Percentiles rank a stretch among this genome's conserved stretches.
Conservation (phyloP, 1,140 invertebrate species). For the Matsumurasca onukii region DNA sequence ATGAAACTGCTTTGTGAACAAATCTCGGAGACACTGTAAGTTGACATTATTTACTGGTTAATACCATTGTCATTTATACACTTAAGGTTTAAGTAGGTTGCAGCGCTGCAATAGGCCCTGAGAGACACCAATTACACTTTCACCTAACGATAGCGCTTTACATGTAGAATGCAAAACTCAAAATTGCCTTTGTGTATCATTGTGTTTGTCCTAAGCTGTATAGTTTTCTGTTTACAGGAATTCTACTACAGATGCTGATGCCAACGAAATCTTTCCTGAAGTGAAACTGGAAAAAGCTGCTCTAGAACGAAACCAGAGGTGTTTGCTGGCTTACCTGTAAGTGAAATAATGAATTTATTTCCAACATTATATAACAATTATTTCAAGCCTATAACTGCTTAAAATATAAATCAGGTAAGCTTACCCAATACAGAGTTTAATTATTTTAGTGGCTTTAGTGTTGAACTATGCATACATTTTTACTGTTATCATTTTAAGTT, state of each 20-base stretch:
- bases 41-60: constrained; percentile 34
- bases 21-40: constrained; percentile 74
- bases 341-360: no score
- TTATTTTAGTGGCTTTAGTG: no score
- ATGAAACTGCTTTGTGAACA: constrained; percentile 71
- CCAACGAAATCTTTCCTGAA: constrained; percentile 26
- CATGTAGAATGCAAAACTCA: background rate
- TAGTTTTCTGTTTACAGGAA: constrained; percentile 3
- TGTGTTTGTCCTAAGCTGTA: background rate
- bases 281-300: constrained; percentile 53
- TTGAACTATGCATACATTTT: no score
- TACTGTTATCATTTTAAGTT: no score
- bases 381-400: background rate
- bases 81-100: background rate
- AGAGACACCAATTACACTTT: background rate
- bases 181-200: background rate
- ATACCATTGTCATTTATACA: background rate
- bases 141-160: background rate
- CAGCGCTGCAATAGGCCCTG: background rate
- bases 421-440: no score
- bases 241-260: constrained; percentile 14
- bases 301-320: constrained; percentile 86
- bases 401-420: background rate
- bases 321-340: constrained; percentile 83
- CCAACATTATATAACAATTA: background rate